Evolutionary conservation across 53 echinoderm and acorn worm species (phyloP), one percentile per base, ranked within the genome.

Genomic region (Echinometra lucunter): DNA sequence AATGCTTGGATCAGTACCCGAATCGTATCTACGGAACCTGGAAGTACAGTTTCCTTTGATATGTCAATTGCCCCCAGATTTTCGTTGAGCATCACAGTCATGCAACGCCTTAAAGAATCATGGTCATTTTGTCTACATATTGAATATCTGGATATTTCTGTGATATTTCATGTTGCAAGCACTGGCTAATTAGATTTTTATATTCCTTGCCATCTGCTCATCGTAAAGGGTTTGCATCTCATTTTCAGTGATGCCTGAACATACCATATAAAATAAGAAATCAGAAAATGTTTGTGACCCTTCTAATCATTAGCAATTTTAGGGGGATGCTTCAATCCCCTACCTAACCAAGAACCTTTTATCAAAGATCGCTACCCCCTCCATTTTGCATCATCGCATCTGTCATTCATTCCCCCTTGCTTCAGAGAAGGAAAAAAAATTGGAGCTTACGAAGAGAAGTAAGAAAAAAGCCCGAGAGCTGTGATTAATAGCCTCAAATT

Each of bases 401-500:
- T 91, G 69, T 66, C 91, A 66, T 69, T 91, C 91, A 66, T 90
- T 66, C 40, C 90, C 66, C 34, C 63, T 91, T 69, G 90, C 90
- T 60, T 53, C 23, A 23, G 69, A 78, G 42, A 23, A 85, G 49
- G 49, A 66, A 25, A 42, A 90, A 45, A 60, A 90, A 34, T 53
- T 2, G 8, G 30, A 60, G 90, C 63, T 60, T n/a, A 44, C 28
- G 45, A 18, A 89, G 89, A 57, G 28, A 89, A 23, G 60, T n/a
- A 16, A 28, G 57, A 0, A 89, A 30, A 66, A n/a, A 89, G 57
- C 85, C 89, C 23, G 2, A 21, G 72, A 91, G 67, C 69, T 69
- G 91, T 91, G 91, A 91, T 91, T 91, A 91, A 91, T 91, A 91
- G 44, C 91, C 69, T 91, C 91, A 44, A 91, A 91, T 91, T 89